These are phyloP conservation scores for Litoditis marina DNA, from an alignment of 2,888 invertebrate genomes.

Conservation along the genomic window DNA sequence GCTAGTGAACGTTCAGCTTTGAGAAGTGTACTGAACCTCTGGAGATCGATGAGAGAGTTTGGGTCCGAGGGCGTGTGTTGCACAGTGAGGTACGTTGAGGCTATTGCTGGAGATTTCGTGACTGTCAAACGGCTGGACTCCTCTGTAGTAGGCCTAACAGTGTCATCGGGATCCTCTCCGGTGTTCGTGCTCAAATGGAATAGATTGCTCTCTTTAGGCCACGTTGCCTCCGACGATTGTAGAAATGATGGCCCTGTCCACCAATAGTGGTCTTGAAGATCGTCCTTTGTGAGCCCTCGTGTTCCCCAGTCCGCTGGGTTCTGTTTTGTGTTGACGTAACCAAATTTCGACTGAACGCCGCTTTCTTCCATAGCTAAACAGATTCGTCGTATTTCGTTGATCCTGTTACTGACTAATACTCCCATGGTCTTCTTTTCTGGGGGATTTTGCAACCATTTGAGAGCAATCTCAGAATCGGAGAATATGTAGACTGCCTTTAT, in stretches of 20 bases:
- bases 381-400: slow-evolving; percentile 23
- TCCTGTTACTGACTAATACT: slow-evolving; percentile 25
- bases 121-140: too few relatives aligned
- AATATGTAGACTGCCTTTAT: slow-evolving; percentile 9
- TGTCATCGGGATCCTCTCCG: too few relatives aligned
- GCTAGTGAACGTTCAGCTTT: background rate
- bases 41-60: too few relatives aligned
- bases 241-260: slow-evolving; percentile 48
- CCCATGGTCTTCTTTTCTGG: background rate
- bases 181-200: too few relatives aligned
- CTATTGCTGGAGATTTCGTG: too few relatives aligned
- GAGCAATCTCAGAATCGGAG: slow-evolving; percentile 16
- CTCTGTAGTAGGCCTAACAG: too few relatives aligned
- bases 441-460: slow-evolving; percentile 16
- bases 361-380: background rate
- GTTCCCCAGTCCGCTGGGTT: slow-evolving; percentile 57
- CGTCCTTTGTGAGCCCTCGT: too few relatives aligned
- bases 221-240: too few relatives aligned
- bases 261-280: slow-evolving; percentile 27
- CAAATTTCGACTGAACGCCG: slow-evolving; percentile 23
- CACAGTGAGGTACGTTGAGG: too few relatives aligned
- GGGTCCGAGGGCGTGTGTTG: too few relatives aligned
- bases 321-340: slow-evolving; percentile 34
- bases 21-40: slow-evolving; percentile 3
- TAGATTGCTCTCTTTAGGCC: too few relatives aligned